A percentile compares a stretch with the other conserved stretches of the same genome.
phyloP scores from a whole-genome alignment of 2,113 vertebrate species.

The Phasianus colchicus region DNA sequence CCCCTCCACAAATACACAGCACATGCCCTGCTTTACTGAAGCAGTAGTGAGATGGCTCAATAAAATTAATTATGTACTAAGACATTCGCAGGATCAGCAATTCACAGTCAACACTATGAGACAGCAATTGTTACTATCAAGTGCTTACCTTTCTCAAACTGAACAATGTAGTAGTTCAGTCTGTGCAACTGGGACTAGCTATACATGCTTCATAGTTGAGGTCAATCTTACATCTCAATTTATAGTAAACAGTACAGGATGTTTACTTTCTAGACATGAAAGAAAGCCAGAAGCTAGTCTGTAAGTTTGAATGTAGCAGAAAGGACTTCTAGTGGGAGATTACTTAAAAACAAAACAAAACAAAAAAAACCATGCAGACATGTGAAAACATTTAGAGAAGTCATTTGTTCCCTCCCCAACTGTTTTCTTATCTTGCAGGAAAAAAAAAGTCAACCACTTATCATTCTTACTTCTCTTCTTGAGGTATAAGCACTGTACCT shows the following conservation, averaged over 20 bases:
- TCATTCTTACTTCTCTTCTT: neutral
- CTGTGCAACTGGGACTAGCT: neutral
- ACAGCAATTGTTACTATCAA: neutral
- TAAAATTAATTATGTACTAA: accelerated
- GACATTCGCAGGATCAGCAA: neutral
- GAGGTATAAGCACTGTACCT: conserved; percentile 53
- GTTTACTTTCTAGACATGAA: neutral
- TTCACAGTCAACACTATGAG: neutral
- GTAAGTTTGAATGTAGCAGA: neutral
- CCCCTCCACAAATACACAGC: neutral
- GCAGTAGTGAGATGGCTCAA: neutral
- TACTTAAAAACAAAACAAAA: neutral
- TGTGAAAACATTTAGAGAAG: neutral
- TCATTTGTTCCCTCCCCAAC: neutral
- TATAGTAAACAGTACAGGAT: neutral
- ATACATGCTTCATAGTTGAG: neutral
- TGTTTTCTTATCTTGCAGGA: neutral
- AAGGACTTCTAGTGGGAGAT: neutral
- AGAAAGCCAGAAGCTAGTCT: neutral
- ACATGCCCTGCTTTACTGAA: neutral
- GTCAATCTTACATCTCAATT: neutral
- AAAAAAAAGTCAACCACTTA: neutral
- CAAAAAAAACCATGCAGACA: neutral
- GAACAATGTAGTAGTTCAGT: neutral
- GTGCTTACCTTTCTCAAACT: neutral